A percentile compares a stretch with the other conserved stretches of the same genome.
These are phyloP conservation scores for Dipus sagitta DNA, from an alignment of 2,797 vertebrate genomes.

Conservation along the genomic window DNA sequence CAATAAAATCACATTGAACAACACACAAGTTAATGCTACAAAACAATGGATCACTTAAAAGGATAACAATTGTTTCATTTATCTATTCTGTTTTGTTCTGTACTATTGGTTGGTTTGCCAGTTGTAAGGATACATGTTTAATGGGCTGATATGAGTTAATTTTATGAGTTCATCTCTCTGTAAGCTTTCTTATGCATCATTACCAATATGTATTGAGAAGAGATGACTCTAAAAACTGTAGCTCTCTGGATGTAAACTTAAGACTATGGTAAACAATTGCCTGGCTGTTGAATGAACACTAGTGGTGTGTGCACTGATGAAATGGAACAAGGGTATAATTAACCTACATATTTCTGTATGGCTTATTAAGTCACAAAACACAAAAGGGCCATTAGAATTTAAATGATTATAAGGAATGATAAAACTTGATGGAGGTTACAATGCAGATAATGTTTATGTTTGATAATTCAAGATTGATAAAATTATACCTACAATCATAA, in stretches of 20 bases:
- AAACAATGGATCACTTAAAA: slow-evolving; percentile 60
- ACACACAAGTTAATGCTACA: slow-evolving; percentile 48
- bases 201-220: slow-evolving; percentile 66
- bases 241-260: slow-evolving; percentile 67
- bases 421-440: slow-evolving; percentile 43
- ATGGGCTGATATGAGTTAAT: slow-evolving; percentile 64
- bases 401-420: slow-evolving; percentile 38
- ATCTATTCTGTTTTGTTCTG: slow-evolving; percentile 44
- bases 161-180: slow-evolving; percentile 77
- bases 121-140: slow-evolving; percentile 64
- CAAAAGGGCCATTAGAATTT: slow-evolving; percentile 31
- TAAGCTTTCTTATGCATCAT: slow-evolving; percentile 76
- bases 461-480: slow-evolving; percentile 23
- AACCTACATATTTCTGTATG: slow-evolving; percentile 55
- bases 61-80: slow-evolving; percentile 69
- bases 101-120: slow-evolving; percentile 51
- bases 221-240: slow-evolving; percentile 60
- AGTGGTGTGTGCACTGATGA: slow-evolving; percentile 55
- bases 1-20: slow-evolving; percentile 60
- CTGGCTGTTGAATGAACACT: slow-evolving; percentile 61
- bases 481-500: not conserved
- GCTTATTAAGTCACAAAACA: slow-evolving; percentile 72
- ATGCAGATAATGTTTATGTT: slow-evolving; percentile 42
- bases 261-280: slow-evolving; percentile 65
- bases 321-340: slow-evolving; percentile 75